Evolutionary conservation across 2,888 invertebrate genomes (phyloP).

Genomic region (Harpalus rufipes): DNA sequence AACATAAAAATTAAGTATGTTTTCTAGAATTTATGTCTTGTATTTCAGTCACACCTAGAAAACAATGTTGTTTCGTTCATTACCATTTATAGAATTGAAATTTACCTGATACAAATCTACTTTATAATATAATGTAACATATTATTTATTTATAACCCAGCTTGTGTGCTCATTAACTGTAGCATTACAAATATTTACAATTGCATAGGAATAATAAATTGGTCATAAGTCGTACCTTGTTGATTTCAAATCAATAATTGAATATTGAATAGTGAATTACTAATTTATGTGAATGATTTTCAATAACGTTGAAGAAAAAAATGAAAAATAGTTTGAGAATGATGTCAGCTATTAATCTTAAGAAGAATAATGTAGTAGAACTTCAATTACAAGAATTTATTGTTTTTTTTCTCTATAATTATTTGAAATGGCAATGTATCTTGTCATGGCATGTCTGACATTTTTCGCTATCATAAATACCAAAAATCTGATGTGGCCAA

Average conservation of each 20-base stretch:
- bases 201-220: slow-evolving; percentile 5
- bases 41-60: not conserved
- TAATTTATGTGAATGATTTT: slow-evolving; percentile 8
- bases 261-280: not conserved
- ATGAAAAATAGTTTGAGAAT: slow-evolving; percentile 10
- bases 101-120: not conserved
- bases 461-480: no score
- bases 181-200: slow-evolving; percentile 37
- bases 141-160: slow-evolving; percentile 19
- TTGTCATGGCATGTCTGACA: no score
- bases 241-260: slow-evolving; percentile 32
- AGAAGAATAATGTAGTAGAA: no score
- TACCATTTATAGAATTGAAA: not conserved
- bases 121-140: slow-evolving; percentile 8
- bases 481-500: no score
- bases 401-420: no score
- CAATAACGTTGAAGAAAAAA: not conserved
- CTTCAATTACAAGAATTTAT: no score
- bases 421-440: no score
- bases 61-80: not conserved
- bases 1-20: not conserved
- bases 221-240: not conserved
- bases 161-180: slow-evolving; percentile 3
- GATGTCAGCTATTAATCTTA: slow-evolving; percentile 2
- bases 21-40: not conserved